Conservation (phyloP, 2,113 vertebrate species). For the Hemiscyllium ocellatum region DNA sequence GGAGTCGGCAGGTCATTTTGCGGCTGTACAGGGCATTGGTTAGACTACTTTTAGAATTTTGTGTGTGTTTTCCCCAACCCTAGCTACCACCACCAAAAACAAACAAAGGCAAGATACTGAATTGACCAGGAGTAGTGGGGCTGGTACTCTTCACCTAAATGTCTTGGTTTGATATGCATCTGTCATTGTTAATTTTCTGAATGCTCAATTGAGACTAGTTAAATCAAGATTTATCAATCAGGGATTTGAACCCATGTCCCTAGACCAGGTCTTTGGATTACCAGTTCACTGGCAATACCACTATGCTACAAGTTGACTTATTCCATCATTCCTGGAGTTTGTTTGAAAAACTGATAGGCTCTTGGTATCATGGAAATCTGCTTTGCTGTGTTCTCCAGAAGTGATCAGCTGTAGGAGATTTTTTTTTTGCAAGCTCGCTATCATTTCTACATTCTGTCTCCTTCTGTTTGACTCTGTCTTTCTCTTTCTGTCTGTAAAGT, state of each 20-base stretch:
- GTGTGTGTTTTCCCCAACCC: too few species aligned
- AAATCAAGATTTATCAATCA: not conserved
- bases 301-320: not conserved
- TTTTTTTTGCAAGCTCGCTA: not conserved
- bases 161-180: not conserved
- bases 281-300: too few species aligned
- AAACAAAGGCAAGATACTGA: not conserved
- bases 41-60: too few species aligned
- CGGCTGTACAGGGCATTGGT: too few species aligned
- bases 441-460: too few species aligned
- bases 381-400: not conserved
- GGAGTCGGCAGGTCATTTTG: too few species aligned
- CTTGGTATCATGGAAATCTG: not conserved
- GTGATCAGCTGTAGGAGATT: not conserved
- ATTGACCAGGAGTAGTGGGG: not conserved
- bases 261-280: too few species aligned
- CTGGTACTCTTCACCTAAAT: not conserved
- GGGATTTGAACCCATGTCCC: too few species aligned
- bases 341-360: not conserved
- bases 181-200: not conserved
- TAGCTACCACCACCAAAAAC: too few species aligned
- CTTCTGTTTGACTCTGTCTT: too few species aligned
- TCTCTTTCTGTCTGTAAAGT: too few species aligned
- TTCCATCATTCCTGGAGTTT: not conserved
- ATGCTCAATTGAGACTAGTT: not conserved